phyloP scores from a whole-genome alignment of 2,113 vertebrate species.

The Anhinga rufa region DNA sequence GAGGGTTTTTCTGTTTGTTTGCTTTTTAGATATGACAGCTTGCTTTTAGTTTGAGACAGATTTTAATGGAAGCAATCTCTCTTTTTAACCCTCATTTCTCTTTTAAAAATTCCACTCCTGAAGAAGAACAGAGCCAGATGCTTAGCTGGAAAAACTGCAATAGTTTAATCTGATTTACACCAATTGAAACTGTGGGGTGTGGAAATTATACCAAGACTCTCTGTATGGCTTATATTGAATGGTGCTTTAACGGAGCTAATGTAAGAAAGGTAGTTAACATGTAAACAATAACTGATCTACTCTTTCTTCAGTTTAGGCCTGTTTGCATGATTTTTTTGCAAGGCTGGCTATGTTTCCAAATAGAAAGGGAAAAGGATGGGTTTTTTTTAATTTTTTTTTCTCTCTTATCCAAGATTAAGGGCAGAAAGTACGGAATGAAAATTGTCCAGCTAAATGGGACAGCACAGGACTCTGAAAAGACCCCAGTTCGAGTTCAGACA shows the following conservation, averaged over 20 bases:
- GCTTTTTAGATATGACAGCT: neutral
- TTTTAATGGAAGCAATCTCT: neutral
- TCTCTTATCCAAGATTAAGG: neutral
- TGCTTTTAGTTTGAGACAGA: neutral
- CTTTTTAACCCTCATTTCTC: neutral
- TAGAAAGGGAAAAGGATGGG: neutral
- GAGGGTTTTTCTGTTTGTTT: neutral
- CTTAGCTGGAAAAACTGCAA: neutral
- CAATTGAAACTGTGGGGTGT: neutral
- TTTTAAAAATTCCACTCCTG: neutral
- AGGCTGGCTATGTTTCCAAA: neutral
- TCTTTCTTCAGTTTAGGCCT: neutral
- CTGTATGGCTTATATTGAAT: neutral
- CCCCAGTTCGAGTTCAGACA: neutral
- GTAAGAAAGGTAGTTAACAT: neutral
- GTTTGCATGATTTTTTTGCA: neutral
- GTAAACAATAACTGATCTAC: neutral
- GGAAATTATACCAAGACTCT: neutral
- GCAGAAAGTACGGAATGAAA: neutral
- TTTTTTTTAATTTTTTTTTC: neutral
- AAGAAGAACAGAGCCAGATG: neutral
- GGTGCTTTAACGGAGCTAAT: neutral
- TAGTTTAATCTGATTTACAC: neutral
- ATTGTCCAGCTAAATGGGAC: neutral
- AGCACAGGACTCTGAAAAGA: neutral